Conservation (phyloP, 2,113 vertebrate species). For the Poecilia latipinna region DNA sequence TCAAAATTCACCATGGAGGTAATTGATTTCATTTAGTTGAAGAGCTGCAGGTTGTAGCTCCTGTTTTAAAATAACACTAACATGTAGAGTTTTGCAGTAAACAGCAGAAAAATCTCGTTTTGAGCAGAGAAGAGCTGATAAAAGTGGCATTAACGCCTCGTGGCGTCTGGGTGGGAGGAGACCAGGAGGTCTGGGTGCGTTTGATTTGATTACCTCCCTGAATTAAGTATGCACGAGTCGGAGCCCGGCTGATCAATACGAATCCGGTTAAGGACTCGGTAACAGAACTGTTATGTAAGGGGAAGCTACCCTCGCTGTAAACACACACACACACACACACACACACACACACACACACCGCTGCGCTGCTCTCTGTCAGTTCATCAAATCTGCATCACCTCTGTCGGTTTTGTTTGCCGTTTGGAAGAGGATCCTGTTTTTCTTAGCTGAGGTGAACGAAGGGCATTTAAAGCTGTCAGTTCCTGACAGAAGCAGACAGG, state of each 20-base stretch:
- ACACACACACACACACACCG: too few relatives aligned
- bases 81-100: too few relatives aligned
- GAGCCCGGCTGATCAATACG: slow-evolving; percentile 83
- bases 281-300: slow-evolving; percentile 85
- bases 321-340: slow-evolving; percentile 17
- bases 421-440: neutral
- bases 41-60: too few relatives aligned
- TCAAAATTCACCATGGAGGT: too few relatives aligned
- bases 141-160: neutral
- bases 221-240: slow-evolving; percentile 91
- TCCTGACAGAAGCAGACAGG: slow-evolving; percentile 47
- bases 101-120: too few relatives aligned
- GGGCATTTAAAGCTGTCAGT: slow-evolving; percentile 7
- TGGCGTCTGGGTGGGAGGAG: neutral
- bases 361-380: neutral
- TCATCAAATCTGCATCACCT: neutral
- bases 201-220: slow-evolving; percentile 87
- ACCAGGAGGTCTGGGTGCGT: slow-evolving; percentile 30
- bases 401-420: neutral
- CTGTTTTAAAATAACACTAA: too few relatives aligned
- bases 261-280: slow-evolving; percentile 90
- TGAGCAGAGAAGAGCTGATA: neutral
- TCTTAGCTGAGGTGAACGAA: neutral
- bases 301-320: slow-evolving; percentile 42
- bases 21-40: too few relatives aligned